Conservation (phyloP, 2,797 vertebrate genomes). For the Limnodromus scolopaceus region DNA sequence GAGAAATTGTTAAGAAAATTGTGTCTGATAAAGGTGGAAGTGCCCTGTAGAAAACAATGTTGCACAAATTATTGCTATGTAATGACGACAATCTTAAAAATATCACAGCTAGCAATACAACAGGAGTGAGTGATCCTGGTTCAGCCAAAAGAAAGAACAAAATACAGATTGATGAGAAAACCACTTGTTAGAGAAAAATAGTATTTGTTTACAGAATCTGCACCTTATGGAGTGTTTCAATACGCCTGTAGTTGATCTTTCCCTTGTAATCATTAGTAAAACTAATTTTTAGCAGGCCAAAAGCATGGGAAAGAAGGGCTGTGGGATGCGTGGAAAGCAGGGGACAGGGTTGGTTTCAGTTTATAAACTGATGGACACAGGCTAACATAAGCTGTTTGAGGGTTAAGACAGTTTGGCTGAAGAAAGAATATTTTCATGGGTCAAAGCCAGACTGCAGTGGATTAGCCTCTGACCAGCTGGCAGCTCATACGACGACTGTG, state of each 20-base stretch:
- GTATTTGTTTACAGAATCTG: not conserved
- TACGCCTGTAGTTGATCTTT: not conserved
- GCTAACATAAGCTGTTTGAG: not conserved
- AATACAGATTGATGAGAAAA: not conserved
- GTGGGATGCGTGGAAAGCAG: not conserved
- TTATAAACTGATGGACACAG: not conserved
- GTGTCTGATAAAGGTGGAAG: not conserved
- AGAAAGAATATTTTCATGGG: not conserved
- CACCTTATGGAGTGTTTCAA: not conserved
- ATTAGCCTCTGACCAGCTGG: not conserved
- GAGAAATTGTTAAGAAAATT: not conserved
- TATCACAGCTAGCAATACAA: not conserved
- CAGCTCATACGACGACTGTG: fast-evolving
- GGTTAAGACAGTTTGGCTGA: not conserved
- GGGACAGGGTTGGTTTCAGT: not conserved
- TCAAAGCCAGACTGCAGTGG: not conserved
- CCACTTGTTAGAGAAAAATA: not conserved
- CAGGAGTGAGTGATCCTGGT: not conserved
- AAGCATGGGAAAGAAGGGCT: not conserved
- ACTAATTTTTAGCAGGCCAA: not conserved
- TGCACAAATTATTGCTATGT: not conserved
- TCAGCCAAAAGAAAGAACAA: not conserved
- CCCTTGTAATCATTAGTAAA: not conserved
- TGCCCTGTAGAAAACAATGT: not conserved
- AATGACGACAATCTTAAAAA: not conserved